Evolutionary conservation across 37 sponge, comb jelly and placozoan genomes (phyloP).

Genomic region (Beroe ovata): DNA sequence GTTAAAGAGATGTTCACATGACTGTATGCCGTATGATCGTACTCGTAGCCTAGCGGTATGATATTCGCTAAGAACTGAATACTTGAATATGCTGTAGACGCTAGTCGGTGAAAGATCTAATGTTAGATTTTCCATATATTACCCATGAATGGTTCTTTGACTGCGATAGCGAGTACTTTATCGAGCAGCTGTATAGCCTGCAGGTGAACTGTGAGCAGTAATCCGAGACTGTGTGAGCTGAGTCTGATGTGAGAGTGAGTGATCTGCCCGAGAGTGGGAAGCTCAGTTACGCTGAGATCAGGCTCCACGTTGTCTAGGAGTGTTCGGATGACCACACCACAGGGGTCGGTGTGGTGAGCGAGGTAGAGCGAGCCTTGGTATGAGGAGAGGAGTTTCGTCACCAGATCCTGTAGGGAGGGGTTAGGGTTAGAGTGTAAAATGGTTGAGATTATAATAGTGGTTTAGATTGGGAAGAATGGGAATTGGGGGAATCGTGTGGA

Average conservation of each 20-base stretch:
- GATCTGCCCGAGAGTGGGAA: conserved; percentile 42
- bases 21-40: too few relatives aligned
- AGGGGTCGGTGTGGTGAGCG: background rate
- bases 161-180: conserved; percentile 38
- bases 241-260: background rate
- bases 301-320: conserved; percentile 63
- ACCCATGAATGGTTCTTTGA: conserved; percentile 58
- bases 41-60: too few relatives aligned
- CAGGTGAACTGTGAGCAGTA: conserved; percentile 45
- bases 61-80: too few relatives aligned
- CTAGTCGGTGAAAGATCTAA: too few relatives aligned
- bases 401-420: conserved; percentile 10
- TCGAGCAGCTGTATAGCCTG: conserved; percentile 54
- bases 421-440: background rate
- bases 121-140: too few relatives aligned
- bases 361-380: conserved; percentile 19
- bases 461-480: too few relatives aligned
- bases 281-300: conserved; percentile 18
- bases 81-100: too few relatives aligned
- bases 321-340: conserved; percentile 6
- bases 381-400: background rate
- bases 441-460: too few relatives aligned
- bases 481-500: too few relatives aligned
- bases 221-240: conserved; percentile 50
- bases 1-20: too few relatives aligned